Evolutionary conservation across 2,797 vertebrate species (phyloP).

Genomic region (Alectoris magna): DNA sequence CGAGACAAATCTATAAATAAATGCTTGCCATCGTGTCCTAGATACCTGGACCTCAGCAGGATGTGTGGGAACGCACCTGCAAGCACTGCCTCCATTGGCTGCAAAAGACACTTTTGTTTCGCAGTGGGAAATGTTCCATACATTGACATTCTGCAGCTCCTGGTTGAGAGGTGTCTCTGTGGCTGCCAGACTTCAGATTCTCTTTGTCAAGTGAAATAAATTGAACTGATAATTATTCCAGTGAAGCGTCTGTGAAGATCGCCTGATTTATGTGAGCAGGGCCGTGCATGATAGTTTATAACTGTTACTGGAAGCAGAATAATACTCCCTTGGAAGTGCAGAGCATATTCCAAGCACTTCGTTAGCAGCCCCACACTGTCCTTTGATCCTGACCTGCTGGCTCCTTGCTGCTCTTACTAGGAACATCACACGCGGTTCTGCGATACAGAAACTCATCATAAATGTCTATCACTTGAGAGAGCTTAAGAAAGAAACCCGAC

Average conservation of each 20-base stretch:
- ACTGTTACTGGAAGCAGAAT: neutral
- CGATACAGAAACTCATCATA: neutral
- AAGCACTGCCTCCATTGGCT: neutral
- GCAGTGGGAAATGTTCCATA: neutral
- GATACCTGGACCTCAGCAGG: neutral
- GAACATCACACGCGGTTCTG: neutral
- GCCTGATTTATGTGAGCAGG: neutral
- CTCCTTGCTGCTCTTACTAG: neutral
- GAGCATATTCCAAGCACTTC: neutral
- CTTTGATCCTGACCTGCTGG: neutral
- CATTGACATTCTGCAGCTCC: neutral
- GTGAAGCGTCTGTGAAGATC: neutral
- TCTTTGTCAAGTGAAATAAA: neutral
- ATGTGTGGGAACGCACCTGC: neutral
- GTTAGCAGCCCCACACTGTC: neutral
- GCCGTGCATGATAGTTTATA: neutral
- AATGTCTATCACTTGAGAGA: too few species aligned
- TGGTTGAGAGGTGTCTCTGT: neutral
- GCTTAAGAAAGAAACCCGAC: neutral
- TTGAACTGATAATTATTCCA: neutral
- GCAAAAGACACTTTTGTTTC: neutral
- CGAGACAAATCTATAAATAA: slow-evolving; percentile 6
- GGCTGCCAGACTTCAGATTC: neutral
- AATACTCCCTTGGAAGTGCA: neutral
- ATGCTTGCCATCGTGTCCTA: neutral